Evolutionary conservation across 35 echinoderm and acorn worm genomes (phyloP).

Genomic region (Eucidaris tribuloides): DNA sequence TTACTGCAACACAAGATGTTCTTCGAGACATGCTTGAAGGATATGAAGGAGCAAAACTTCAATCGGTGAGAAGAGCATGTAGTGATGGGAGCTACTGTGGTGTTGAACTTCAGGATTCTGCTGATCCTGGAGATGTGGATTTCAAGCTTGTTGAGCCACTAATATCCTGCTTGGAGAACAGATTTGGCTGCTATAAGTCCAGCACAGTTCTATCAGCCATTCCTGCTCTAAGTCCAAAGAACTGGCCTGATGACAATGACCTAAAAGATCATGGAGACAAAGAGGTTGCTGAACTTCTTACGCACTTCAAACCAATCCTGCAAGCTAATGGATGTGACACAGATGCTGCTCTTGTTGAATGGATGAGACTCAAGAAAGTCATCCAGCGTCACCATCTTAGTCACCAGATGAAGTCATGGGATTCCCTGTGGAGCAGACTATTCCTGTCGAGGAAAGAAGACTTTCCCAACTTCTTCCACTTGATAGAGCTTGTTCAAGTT

Average conservation of each 20-base stretch:
- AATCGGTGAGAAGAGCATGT: too few species aligned
- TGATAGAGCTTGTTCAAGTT: slow-evolving; percentile 17
- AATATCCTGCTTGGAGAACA: too few species aligned
- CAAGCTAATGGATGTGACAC: background rate
- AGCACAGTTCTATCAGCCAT: background rate
- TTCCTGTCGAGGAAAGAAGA: background rate
- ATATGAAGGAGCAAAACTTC: too few species aligned
- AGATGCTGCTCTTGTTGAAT: background rate
- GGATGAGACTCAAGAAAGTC: background rate
- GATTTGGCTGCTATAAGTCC: too few species aligned
- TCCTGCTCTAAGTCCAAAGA: background rate
- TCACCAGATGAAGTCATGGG: background rate
- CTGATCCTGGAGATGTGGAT: too few species aligned
- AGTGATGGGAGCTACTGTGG: too few species aligned
- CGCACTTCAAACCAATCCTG: slow-evolving; percentile 11
- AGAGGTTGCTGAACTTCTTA: background rate
- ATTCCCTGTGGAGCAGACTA: background rate
- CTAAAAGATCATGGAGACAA: background rate
- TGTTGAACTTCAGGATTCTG: too few species aligned
- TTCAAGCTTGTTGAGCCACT: too few species aligned
- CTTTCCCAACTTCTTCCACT: slow-evolving; percentile 28
- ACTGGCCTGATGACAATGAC: background rate
- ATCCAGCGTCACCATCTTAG: background rate
- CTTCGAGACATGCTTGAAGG: too few species aligned
- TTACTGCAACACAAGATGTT: too few species aligned